Base-by-base conservation (phyloP, 2,888 invertebrate species). In the Dasysyrphus tricinctus region DNA sequence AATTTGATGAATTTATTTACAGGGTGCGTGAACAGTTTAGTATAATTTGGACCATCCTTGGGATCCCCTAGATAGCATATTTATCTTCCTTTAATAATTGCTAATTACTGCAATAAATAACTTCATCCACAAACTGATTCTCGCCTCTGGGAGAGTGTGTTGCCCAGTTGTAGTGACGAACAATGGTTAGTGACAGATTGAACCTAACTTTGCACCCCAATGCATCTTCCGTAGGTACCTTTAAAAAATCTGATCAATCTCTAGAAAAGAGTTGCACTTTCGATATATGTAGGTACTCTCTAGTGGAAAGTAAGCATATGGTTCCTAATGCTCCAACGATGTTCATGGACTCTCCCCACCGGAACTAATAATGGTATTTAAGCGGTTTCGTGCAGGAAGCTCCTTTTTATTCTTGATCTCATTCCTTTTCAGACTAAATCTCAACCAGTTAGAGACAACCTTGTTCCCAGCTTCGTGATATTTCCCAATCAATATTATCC, bases 261-360 rank as follows among this genome's bases (percentile, higher is more conserved):
- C 0, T 91, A 92, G 14, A 90, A 91, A 14, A 90, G 90, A 73
- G 89, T 92, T 0, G 92, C 91, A 0, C 81, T 92, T 51, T 90
- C 91, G 0, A 80, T 92, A 3, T 91, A 90, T 70, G 3, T n/a
- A 90, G 90, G 32, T 91, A 92, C 75, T n/a, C n/a, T n/a, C n/a
- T n/a, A n/a, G n/a, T 91, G 92, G 0, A 91, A 92, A 76, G 88
- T 92, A 3, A 90, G 90, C 59, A n/a, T n/a, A 85, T 92, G 51
- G 89, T 89, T 3, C 63, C 89, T 0, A 86, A 89, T n/a, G 77
- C 87, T 16, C 88, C 89, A 3, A 88, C 89, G 0, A 88, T 91
- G 88, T 90, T 90, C 6, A 72, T 90, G 0, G 88, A 89, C n/a
- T n/a, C 2, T 78, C 88, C 1, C 89, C 89, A 1, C 91, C 91